Percentiles rank a stretch among this genome's conserved stretches.
phyloP scores from a whole-genome alignment of 2,888 invertebrate species.

The Lithophane semibrunnea region DNA sequence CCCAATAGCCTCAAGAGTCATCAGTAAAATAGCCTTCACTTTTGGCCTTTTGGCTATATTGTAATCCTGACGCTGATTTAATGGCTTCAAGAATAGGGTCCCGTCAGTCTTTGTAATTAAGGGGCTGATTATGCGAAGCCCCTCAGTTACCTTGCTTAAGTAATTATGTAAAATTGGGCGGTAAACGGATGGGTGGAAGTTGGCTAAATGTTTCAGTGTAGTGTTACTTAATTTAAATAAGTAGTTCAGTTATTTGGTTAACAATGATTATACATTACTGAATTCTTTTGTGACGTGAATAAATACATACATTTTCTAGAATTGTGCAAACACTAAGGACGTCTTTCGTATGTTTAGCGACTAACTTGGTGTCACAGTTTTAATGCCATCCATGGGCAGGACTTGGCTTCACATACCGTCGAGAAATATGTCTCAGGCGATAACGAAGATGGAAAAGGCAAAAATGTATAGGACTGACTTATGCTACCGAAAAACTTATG shows the following conservation, averaged over 20 bases:
- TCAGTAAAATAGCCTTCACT: conserved; percentile 50
- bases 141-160: conserved; percentile 55
- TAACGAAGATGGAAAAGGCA: too few relatives aligned
- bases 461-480: too few relatives aligned
- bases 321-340: not conserved
- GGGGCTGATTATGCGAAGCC: conserved; percentile 61
- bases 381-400: too few relatives aligned
- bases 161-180: conserved; percentile 65
- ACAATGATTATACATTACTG: not conserved
- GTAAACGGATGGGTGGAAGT: conserved; percentile 28
- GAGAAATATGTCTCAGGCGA: too few relatives aligned
- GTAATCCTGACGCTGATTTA: conserved; percentile 64
- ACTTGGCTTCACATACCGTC: too few relatives aligned
- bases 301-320: not conserved
- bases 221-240: not conserved
- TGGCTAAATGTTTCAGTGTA: conserved; percentile 2
- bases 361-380: too few relatives aligned
- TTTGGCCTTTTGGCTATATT: conserved; percentile 47
- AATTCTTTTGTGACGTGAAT: not conserved
- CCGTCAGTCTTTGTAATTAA: conserved; percentile 61
- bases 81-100: conserved; percentile 56
- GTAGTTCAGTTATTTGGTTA: not conserved
- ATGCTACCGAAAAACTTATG: too few relatives aligned
- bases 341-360: too few relatives aligned
- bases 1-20: conserved; percentile 45